phyloP scores from a whole-genome alignment of 2,113 vertebrate genomes.

The Silurus meridionalis region DNA sequence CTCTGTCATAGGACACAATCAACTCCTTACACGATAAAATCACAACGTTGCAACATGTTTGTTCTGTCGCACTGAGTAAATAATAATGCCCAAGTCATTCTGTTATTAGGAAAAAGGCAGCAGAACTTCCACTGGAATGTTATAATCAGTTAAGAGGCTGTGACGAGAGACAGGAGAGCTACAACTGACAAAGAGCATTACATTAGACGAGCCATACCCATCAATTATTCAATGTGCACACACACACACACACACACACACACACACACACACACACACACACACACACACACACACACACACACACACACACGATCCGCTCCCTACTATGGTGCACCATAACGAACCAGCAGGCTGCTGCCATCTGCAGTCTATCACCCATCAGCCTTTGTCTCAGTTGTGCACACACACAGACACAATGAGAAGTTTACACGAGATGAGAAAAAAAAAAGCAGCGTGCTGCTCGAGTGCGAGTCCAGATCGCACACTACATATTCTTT shows the following conservation, averaged over 20 bases:
- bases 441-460: neutral
- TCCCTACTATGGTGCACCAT: conserved; percentile 1
- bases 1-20: neutral
- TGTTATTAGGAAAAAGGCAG: neutral
- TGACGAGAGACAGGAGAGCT: conserved; percentile 8
- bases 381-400: conserved; percentile 21
- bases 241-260: neutral
- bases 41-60: neutral
- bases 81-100: neutral
- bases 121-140: neutral
- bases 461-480: neutral
- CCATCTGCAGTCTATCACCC: conserved; percentile 41
- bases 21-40: neutral
- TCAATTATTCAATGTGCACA: conserved; percentile 35
- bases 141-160: conserved; percentile 3
- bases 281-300: neutral
- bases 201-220: conserved; percentile 15
- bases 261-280: neutral
- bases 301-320: conserved; percentile 25
- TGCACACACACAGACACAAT: neutral
- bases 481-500: conserved; percentile 18
- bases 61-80: neutral
- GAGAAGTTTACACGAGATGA: neutral
- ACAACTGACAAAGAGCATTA: conserved; percentile 41
- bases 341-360: conserved; percentile 51